These are phyloP conservation scores for Pseudomyrmex concolor DNA, from an alignment of 1,140 invertebrate species.

Conservation along the genomic window DNA sequence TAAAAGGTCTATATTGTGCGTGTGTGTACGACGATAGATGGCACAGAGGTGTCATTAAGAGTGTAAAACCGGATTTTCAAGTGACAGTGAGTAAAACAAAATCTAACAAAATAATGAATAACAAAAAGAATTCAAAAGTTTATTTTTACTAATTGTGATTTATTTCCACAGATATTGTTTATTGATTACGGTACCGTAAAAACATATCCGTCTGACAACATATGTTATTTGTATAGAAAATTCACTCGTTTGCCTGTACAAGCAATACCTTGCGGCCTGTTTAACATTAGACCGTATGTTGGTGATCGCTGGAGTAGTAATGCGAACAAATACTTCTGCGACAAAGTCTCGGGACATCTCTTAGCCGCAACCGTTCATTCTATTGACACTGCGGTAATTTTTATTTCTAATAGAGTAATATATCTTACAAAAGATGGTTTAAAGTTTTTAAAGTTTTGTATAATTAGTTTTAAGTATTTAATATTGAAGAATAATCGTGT, in stretches of 20 bases:
- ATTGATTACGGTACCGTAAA: slow-evolving; percentile 82
- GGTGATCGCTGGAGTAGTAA: slow-evolving; percentile 69
- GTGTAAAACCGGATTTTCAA: slow-evolving; percentile 73
- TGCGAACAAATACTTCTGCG: slow-evolving; percentile 62
- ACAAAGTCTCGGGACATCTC: slow-evolving; percentile 57
- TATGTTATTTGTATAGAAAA: slow-evolving; percentile 77
- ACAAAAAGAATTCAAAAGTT: not conserved
- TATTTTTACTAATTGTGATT: slow-evolving; percentile 4
- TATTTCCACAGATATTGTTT: slow-evolving; percentile 77
- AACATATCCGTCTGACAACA: slow-evolving; percentile 66
- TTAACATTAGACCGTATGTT: slow-evolving; percentile 73
- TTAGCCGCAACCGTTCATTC: slow-evolving; percentile 66
- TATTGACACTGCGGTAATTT: slow-evolving; percentile 66
- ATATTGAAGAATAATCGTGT: no score
- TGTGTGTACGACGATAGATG: slow-evolving; percentile 77
- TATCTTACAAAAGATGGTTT: not conserved
- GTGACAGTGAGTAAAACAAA: slow-evolving; percentile 68
- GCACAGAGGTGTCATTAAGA: slow-evolving; percentile 80
- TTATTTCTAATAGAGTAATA: not conserved
- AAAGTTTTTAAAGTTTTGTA: slow-evolving; percentile 9
- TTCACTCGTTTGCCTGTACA: slow-evolving; percentile 78
- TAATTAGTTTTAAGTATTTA: slow-evolving; percentile 1
- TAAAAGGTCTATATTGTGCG: slow-evolving; percentile 79
- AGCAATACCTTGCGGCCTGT: slow-evolving; percentile 81
- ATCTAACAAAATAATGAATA: not conserved